Percentiles rank a stretch among this genome's conserved stretches.
These are phyloP conservation scores for Drosophila biarmipes DNA, from an alignment of 1,140 invertebrate species.

Conservation along the genomic window DNA sequence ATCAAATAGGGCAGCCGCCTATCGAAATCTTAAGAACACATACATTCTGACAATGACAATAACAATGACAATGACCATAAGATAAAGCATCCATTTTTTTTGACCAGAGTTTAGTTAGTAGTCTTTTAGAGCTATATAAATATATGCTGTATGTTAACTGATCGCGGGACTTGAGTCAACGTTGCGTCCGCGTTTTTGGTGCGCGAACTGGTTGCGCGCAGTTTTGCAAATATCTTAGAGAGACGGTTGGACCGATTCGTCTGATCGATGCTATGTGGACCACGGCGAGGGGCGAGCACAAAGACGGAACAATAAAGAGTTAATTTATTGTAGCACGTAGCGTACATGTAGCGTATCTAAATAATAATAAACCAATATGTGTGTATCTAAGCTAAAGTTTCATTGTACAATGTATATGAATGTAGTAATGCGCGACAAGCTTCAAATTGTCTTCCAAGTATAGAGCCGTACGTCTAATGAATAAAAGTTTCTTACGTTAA, in stretches of 20 bases:
- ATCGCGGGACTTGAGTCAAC: slow-evolving; percentile 65
- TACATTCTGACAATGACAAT: slow-evolving; percentile 24
- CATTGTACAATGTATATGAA: slow-evolving; percentile 52
- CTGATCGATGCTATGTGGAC: slow-evolving; percentile 18
- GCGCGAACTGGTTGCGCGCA: slow-evolving; percentile 41
- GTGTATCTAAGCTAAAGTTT: slow-evolving; percentile 52
- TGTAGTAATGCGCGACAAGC: slow-evolving; percentile 59
- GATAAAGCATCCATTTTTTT: slow-evolving; percentile 58
- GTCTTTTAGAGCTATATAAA: slow-evolving; percentile 34
- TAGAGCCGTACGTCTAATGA: slow-evolving; percentile 54
- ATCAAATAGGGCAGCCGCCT: slow-evolving; percentile 12
- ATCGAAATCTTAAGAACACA: slow-evolving; percentile 26
- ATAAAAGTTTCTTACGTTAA: slow-evolving; percentile 72
- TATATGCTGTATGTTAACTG: slow-evolving; percentile 39
- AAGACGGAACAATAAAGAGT: slow-evolving; percentile 68
- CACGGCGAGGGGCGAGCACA: slow-evolving; percentile 14
- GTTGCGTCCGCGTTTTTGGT: slow-evolving; percentile 65
- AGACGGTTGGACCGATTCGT: slow-evolving; percentile 13
- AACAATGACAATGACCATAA: slow-evolving; percentile 30
- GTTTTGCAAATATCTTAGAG: slow-evolving; percentile 36
- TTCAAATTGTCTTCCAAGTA: slow-evolving; percentile 73
- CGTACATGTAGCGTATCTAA: slow-evolving; percentile 65
- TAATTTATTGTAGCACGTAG: slow-evolving; percentile 77
- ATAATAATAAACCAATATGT: slow-evolving; percentile 47
- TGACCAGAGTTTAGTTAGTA: slow-evolving; percentile 61